A percentile compares a stretch with the other conserved stretches of the same genome.
phyloP scores from a whole-genome alignment of 2,797 vertebrate species.

The Phrynocephalus guinanensis region DNA sequence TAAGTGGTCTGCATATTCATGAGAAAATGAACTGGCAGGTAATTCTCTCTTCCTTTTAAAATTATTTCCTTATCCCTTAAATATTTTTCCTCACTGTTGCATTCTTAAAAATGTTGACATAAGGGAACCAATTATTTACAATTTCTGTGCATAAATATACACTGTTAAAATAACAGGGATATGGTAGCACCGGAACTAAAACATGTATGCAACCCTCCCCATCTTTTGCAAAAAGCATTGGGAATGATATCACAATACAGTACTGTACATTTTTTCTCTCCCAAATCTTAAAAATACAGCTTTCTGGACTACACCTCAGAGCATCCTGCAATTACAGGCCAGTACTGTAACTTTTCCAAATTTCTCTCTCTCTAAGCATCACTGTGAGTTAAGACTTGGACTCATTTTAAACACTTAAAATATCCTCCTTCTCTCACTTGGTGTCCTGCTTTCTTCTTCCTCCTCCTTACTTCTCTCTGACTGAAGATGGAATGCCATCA shows the following conservation, averaged over 20 bases:
- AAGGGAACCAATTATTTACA: conserved; percentile 61
- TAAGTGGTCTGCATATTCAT: conserved; percentile 7
- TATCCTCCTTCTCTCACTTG: neutral
- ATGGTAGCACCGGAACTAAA: conserved; percentile 28
- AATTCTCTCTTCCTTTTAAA: conserved; percentile 11
- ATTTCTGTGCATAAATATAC: conserved; percentile 58
- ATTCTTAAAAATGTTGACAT: conserved; percentile 63
- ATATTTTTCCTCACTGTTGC: conserved; percentile 50
- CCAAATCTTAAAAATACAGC: neutral
- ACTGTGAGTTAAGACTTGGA: neutral
- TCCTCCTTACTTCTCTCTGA: neutral
- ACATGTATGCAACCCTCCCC: conserved; percentile 29
- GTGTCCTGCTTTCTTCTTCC: neutral
- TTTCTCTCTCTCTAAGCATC: conserved; percentile 18
- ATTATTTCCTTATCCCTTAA: conserved; percentile 31
- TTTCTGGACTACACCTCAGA: neutral
- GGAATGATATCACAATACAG: conserved; percentile 34
- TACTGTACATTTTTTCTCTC: neutral
- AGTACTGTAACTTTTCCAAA: conserved; percentile 10
- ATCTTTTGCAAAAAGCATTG: conserved; percentile 43
- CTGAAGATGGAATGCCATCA: too few relatives aligned
- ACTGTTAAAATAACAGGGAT: neutral
- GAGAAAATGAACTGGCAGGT: conserved; percentile 16
- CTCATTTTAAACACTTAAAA: too few relatives aligned
- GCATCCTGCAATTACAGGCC: neutral